phyloP scores from a whole-genome alignment of 2,888 invertebrate species.

The Tenthredo amoena region DNA sequence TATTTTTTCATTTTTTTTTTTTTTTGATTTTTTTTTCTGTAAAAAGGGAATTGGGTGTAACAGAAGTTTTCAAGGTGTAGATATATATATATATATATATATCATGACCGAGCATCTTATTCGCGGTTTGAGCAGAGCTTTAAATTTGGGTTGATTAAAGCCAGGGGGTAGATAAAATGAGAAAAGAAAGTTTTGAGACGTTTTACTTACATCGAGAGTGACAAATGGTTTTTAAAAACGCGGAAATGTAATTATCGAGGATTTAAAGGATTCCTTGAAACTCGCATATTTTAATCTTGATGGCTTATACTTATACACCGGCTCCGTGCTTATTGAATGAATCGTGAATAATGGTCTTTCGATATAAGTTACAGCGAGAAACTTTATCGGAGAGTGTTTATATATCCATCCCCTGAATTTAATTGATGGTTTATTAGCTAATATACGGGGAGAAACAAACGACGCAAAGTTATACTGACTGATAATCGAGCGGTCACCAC shows the following conservation, averaged over 20 bases:
- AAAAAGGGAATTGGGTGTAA: background rate
- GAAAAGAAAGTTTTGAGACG: background rate
- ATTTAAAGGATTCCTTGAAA: background rate
- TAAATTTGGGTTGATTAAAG: background rate
- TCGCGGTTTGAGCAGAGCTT: background rate
- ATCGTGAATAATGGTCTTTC: too few species aligned
- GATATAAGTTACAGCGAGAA: too few species aligned
- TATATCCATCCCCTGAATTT: background rate
- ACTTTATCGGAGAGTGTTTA: too few species aligned
- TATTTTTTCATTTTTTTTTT: background rate
- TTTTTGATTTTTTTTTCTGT: background rate
- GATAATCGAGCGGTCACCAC: slow-evolving; percentile 26
- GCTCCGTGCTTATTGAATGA: too few species aligned
- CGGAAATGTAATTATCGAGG: background rate
- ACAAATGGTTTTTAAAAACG: background rate
- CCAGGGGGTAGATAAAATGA: background rate
- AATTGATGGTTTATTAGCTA: background rate
- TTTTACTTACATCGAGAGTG: background rate
- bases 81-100: background rate
- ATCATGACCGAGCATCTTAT: background rate
- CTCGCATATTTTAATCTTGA: background rate
- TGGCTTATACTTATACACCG: too few species aligned
- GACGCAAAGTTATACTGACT: slow-evolving; percentile 19
- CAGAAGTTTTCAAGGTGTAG: background rate
- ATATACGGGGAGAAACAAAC: background rate